Percentiles rank a stretch among this genome's conserved stretches.
Evolutionary conservation across 2,113 vertebrate species (phyloP).

Genomic region (Centropristis striata): DNA sequence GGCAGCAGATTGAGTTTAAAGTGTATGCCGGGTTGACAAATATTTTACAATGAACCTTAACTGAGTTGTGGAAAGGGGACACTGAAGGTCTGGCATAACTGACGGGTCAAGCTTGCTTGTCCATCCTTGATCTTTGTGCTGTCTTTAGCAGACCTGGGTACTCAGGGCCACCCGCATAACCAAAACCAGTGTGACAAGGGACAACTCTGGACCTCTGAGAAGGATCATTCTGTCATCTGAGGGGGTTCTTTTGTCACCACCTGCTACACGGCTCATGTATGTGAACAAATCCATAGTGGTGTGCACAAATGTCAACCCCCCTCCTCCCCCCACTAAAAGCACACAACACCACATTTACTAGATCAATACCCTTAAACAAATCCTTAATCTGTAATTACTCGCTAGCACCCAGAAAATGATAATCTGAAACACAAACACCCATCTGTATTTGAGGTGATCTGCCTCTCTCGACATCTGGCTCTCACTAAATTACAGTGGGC

Average conservation of each 20-base stretch:
- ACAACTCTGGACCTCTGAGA: conserved; percentile 16
- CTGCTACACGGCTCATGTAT: conserved; percentile 30
- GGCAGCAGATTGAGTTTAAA: conserved; percentile 29
- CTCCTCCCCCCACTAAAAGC: neutral
- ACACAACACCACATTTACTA: conserved; percentile 21
- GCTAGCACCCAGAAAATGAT: conserved; percentile 24
- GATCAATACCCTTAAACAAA: conserved; percentile 53
- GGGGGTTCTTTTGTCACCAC: conserved; percentile 23
- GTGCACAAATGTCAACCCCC: neutral
- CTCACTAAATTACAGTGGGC: conserved; percentile 39
- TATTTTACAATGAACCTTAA: conserved; percentile 2
- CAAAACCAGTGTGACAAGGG: conserved; percentile 20
- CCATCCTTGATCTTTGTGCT: conserved; percentile 54
- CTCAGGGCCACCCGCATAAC: conserved; percentile 23
- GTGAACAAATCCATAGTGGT: conserved; percentile 5
- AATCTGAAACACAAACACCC: conserved; percentile 53
- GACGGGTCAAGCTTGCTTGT: conserved; percentile 30
- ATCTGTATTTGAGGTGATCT: conserved; percentile 53
- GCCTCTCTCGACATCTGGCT: conserved; percentile 66
- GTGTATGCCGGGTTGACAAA: conserved; percentile 4
- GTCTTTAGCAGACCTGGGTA: conserved; percentile 11
- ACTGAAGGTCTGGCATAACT: conserved; percentile 39
- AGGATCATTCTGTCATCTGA: conserved; percentile 28
- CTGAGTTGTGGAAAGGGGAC: neutral
- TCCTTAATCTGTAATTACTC: conserved; percentile 49